phyloP scores from a whole-genome alignment of 2,797 vertebrate genomes.

The Alcedo quadribrachys region DNA sequence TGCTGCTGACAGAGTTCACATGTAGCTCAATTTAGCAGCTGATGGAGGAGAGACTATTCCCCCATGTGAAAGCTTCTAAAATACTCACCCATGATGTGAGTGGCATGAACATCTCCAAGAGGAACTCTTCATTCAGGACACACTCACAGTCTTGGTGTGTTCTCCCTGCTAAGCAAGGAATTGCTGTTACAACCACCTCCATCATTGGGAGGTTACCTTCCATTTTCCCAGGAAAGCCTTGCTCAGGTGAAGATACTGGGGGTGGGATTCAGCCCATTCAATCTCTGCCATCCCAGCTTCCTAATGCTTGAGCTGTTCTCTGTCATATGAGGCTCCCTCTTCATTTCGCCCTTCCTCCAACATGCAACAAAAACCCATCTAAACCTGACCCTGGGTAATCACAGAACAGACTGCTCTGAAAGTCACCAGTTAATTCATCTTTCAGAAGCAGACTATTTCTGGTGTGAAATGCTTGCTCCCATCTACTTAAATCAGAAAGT shows the following conservation, averaged over 20 bases:
- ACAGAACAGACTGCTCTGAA: not conserved
- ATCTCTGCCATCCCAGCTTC: not conserved
- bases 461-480: not conserved
- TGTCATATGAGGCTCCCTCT: not conserved
- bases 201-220: not conserved
- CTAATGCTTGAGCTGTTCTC: not conserved
- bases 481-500: not conserved
- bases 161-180: not conserved
- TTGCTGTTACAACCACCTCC: not conserved
- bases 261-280: not conserved
- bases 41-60: not conserved
- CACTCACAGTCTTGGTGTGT: not conserved
- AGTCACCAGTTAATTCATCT: not conserved
- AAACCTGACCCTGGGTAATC: not conserved
- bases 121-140: not conserved
- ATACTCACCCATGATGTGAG: rapidly evolving
- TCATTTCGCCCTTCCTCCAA: not conserved
- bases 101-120: not conserved
- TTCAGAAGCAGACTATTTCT: conserved; percentile 6
- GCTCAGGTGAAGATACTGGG: not conserved
- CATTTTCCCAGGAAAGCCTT: not conserved
- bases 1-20: conserved; percentile 3
- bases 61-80: not conserved
- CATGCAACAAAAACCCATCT: not conserved
- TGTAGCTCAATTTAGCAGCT: conserved; percentile 11